Evolutionary conservation across 2,797 vertebrate species (phyloP).

Genomic region (Sebastes hubbsi): DNA sequence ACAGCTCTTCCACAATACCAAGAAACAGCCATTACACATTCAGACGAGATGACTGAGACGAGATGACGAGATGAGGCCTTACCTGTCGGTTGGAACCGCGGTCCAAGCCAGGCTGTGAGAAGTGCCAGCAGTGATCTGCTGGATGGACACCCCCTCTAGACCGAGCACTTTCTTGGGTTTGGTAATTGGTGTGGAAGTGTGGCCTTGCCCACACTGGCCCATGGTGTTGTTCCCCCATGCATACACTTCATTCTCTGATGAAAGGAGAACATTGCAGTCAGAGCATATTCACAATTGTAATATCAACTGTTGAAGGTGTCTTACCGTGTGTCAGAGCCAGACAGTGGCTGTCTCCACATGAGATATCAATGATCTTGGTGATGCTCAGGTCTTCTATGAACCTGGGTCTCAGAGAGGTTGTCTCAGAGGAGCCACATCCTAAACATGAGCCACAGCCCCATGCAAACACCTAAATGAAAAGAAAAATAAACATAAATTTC

Average conservation of each 20-base stretch:
- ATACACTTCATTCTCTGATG: constrained; percentile 86
- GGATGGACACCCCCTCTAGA: constrained; percentile 84
- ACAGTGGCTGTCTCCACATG: constrained; percentile 88
- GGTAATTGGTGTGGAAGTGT: constrained; percentile 86
- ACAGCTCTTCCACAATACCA: not conserved
- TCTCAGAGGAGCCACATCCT: constrained; percentile 87
- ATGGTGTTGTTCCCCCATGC: constrained; percentile 90
- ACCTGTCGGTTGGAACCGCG: constrained; percentile 87
- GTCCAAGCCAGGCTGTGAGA: constrained; percentile 89
- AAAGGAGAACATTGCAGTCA: not conserved
- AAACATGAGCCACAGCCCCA: constrained; percentile 89
- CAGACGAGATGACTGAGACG: rapidly evolving
- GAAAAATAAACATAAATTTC: not conserved
- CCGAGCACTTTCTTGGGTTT: constrained; percentile 88
- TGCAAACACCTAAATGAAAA: constrained; percentile 80
- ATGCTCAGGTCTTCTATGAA: constrained; percentile 85
- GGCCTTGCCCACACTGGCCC: constrained; percentile 88
- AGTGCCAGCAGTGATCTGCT: constrained; percentile 88
- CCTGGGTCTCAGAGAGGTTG: constrained; percentile 83
- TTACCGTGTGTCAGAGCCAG: constrained; percentile 86
- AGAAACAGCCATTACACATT: not conserved
- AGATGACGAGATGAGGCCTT: not conserved
- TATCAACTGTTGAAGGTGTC: not conserved
- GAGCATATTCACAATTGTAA: not conserved
- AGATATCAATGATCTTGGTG: constrained; percentile 88